Evolutionary conservation across 2,113 vertebrate species (phyloP).

Genomic region (Caracal caracal): DNA sequence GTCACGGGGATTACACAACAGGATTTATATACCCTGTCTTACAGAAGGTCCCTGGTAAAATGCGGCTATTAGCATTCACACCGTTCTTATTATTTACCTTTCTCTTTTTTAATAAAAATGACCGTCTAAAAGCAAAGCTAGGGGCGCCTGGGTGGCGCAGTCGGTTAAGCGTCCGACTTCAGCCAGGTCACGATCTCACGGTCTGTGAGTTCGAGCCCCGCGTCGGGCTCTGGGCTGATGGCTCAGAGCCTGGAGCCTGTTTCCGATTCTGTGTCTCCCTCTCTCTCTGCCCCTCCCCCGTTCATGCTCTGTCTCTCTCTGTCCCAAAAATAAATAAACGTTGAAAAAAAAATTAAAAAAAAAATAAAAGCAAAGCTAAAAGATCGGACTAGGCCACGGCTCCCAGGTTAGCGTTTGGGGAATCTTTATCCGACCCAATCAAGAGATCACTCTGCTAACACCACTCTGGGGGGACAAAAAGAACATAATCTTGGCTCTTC

Average conservation of each 20-base stretch:
- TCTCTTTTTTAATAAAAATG: background rate
- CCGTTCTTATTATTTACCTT: background rate
- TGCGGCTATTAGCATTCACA: background rate
- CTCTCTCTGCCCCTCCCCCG: too few relatives aligned
- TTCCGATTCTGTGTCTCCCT: too few relatives aligned
- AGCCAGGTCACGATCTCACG: too few relatives aligned
- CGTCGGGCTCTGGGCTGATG: too few relatives aligned
- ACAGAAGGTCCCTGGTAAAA: background rate
- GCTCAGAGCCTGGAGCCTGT: too few relatives aligned
- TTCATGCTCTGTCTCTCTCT: too few relatives aligned
- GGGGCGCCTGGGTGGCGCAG: too few relatives aligned
- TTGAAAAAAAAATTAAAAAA: too few relatives aligned
- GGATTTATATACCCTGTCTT: background rate
- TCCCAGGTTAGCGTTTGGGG: background rate
- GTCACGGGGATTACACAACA: background rate
- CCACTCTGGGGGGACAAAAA: background rate
- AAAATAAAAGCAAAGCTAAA: constrained; percentile 24
- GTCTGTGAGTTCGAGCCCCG: too few relatives aligned
- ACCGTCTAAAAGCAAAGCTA: background rate
- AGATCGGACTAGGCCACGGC: background rate
- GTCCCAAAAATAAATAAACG: too few relatives aligned
- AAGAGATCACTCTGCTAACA: background rate
- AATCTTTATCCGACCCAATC: background rate
- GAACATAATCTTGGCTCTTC: constrained; percentile 50
- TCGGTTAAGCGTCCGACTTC: too few relatives aligned